Percentiles rank a stretch among this genome's conserved stretches.
These are phyloP conservation scores for Labia minor DNA, from an alignment of 2,888 invertebrate genomes.

Conservation along the genomic window DNA sequence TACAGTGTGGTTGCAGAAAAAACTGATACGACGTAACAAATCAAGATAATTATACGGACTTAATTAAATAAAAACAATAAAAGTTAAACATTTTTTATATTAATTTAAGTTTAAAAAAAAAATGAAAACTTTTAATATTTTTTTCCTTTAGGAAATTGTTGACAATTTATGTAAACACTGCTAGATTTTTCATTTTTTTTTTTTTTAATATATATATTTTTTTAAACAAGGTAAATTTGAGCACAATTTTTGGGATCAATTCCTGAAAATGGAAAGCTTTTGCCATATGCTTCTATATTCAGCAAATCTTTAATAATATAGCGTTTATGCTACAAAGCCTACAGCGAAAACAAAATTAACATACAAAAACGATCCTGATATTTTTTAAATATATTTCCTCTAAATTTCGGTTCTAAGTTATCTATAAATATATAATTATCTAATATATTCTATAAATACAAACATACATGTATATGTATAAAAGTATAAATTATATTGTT, in stretches of 20 bases:
- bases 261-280: slow-evolving; percentile 1
- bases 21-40: slow-evolving; percentile 20
- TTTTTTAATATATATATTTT: too few species aligned
- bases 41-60: neutral
- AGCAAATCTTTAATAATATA: neutral
- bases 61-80: neutral
- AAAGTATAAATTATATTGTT: neutral
- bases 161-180: too few species aligned
- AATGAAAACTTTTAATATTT: too few species aligned
- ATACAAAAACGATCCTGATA: neutral
- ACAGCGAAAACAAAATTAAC: neutral
- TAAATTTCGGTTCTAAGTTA: neutral
- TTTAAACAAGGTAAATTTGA: neutral
- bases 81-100: neutral
- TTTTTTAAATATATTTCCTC: neutral
- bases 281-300: neutral
- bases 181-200: too few species aligned
- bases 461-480: neutral
- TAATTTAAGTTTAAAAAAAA: neutral
- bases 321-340: neutral
- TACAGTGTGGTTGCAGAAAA: slow-evolving; percentile 26
- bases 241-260: neutral
- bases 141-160: too few species aligned
- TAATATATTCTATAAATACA: neutral
- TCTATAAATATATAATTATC: neutral